Conservation (phyloP, 2,797 vertebrate genomes). For the Esox lucius region DNA sequence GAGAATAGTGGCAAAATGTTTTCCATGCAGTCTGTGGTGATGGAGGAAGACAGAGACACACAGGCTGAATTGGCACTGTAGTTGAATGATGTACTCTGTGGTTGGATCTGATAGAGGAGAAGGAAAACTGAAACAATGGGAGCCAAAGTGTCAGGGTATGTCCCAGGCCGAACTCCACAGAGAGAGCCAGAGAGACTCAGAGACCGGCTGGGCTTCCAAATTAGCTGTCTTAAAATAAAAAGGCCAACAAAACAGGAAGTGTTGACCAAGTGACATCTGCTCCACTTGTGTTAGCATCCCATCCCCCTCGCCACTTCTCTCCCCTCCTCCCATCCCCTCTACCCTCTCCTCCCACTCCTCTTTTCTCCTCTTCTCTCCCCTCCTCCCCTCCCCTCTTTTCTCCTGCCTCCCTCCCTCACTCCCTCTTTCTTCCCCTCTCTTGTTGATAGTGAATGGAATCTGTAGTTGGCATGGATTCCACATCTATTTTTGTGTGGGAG, state of each 20-base stretch:
- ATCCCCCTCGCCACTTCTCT: background rate
- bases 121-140: constrained; percentile 34
- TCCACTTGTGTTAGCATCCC: constrained; percentile 11
- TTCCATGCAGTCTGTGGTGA: background rate
- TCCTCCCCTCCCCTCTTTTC: background rate
- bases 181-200: background rate
- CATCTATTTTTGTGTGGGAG: constrained; percentile 24
- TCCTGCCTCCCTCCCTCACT: background rate
- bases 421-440: background rate
- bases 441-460: constrained; percentile 13
- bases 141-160: constrained; percentile 21
- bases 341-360: background rate
- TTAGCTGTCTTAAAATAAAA: background rate
- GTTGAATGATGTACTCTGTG: background rate
- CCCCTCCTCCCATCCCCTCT: too few species aligned
- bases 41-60: background rate
- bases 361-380: background rate
- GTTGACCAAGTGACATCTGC: constrained; percentile 32
- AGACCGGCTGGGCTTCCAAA: constrained; percentile 1
- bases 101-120: constrained; percentile 1
- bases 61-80: background rate
- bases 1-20: background rate
- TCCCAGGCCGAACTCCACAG: background rate
- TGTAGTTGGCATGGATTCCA: constrained; percentile 24
- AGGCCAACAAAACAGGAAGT: constrained; percentile 39